Evolutionary conservation across 1,140 invertebrate genomes (phyloP).

Genomic region (Drosophila seguyi): DNA sequence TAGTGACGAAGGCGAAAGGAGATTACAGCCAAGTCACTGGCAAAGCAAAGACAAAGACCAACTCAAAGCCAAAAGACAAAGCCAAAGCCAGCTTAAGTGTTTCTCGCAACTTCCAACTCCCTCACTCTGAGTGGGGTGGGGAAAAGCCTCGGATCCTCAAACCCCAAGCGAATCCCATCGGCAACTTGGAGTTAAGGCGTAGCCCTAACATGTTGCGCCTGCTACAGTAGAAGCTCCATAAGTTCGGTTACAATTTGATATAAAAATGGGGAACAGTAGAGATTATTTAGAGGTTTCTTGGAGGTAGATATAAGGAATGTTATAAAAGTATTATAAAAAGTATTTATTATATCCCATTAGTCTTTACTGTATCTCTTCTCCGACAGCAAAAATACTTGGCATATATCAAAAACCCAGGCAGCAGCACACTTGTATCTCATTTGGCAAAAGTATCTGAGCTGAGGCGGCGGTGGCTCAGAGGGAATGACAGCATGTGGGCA

Average conservation of each 20-base stretch:
- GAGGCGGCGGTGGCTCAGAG: background rate
- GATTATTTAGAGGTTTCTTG: background rate
- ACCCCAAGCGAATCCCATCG: conserved; percentile 11
- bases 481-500: conserved; percentile 54
- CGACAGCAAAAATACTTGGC: conserved; percentile 35
- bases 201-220: conserved; percentile 72
- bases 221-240: conserved; percentile 38
- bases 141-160: conserved; percentile 1
- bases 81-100: conserved; percentile 73
- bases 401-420: conserved; percentile 39
- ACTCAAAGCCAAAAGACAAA: conserved; percentile 46
- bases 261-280: too few species aligned
- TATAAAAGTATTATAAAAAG: too few species aligned
- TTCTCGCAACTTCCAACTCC: conserved; percentile 13
- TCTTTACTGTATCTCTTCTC: conserved; percentile 1
- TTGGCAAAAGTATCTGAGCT: conserved; percentile 42
- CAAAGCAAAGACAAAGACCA: conserved; percentile 43
- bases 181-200: conserved; percentile 39
- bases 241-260: background rate
- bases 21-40: conserved; percentile 63
- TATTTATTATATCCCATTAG: background rate
- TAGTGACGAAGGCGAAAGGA: conserved; percentile 64
- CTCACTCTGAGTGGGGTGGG: background rate
- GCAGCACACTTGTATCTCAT: conserved; percentile 46
- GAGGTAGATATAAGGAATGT: background rate